phyloP scores from a whole-genome alignment of 2,888 invertebrate species.

The Zaprionus bogoriensis region DNA sequence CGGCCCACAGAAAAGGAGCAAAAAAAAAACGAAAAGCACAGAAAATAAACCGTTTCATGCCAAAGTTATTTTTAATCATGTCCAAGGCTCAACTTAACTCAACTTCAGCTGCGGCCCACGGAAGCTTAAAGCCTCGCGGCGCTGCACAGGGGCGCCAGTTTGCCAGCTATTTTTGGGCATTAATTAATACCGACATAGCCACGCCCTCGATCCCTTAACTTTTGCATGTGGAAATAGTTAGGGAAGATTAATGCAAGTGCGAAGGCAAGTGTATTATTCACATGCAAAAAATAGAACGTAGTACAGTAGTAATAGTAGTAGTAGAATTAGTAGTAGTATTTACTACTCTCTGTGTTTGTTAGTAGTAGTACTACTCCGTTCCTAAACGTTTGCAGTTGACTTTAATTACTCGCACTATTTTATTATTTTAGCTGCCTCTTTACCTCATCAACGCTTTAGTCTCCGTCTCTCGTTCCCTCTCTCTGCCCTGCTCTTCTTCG shows the following conservation, averaged over 20 bases:
- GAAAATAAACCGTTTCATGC: not conserved
- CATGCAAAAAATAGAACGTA: no score
- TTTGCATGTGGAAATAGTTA: not conserved
- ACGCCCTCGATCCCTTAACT: no score
- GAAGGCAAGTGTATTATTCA: no score
- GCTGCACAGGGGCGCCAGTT: not conserved
- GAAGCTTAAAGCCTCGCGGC: slow-evolving; percentile 7
- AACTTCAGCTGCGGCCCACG: not conserved
- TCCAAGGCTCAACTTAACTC: slow-evolving; percentile 15
- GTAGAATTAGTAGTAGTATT: no score
- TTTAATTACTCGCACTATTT: slow-evolving; percentile 47
- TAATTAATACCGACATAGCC: slow-evolving; percentile 13
- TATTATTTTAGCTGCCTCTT: slow-evolving; percentile 21
- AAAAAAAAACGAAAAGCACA: not conserved
- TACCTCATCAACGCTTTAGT: not conserved
- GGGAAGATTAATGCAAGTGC: no score
- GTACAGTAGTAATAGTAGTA: no score
- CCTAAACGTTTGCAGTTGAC: slow-evolving; percentile 48
- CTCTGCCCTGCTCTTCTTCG: slow-evolving; percentile 1
- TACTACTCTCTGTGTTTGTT: not conserved
- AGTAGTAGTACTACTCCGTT: no score
- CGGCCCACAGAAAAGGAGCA: not conserved
- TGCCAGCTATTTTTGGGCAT: slow-evolving; percentile 26
- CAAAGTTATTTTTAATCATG: slow-evolving; percentile 41
- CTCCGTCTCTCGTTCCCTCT: not conserved